phyloP scores from a whole-genome alignment of 2,797 vertebrate species.

The Rhinella marina region DNA sequence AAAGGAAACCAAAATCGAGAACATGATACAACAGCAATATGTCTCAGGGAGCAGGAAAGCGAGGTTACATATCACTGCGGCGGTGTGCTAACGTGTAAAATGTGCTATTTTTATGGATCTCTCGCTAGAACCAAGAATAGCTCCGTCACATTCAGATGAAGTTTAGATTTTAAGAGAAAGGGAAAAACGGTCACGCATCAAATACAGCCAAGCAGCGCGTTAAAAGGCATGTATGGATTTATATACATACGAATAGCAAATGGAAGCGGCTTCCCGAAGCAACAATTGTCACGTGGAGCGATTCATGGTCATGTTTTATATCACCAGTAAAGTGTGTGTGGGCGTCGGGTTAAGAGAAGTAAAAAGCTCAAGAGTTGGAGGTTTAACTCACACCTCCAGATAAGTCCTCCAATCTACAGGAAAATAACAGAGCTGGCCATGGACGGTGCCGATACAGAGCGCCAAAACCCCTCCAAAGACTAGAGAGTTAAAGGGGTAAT shows the following conservation, averaged over 20 bases:
- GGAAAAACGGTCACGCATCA: no score
- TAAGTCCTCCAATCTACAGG: neutral
- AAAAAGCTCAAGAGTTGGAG: neutral
- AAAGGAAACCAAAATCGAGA: neutral
- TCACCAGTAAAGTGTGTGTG: conserved; percentile 4
- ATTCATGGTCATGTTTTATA: neutral
- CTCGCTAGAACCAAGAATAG: neutral
- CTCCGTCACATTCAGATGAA: neutral
- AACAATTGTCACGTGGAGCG: neutral
- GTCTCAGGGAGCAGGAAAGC: neutral
- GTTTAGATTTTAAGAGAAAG: neutral
- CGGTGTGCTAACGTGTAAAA: neutral
- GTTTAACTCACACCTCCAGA: neutral
- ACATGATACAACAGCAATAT: neutral
- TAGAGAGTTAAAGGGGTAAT: no score
- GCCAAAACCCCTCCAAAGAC: neutral
- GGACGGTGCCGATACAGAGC: neutral
- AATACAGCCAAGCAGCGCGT: neutral
- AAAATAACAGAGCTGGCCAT: neutral
- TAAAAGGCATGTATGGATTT: neutral
- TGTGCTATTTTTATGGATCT: neutral
- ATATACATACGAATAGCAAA: neutral
- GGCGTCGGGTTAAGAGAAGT: neutral
- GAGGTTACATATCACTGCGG: neutral
- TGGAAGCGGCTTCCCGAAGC: neutral